Base-by-base conservation (phyloP, 2,113 vertebrate genomes). In the Antennarius striatus region DNA sequence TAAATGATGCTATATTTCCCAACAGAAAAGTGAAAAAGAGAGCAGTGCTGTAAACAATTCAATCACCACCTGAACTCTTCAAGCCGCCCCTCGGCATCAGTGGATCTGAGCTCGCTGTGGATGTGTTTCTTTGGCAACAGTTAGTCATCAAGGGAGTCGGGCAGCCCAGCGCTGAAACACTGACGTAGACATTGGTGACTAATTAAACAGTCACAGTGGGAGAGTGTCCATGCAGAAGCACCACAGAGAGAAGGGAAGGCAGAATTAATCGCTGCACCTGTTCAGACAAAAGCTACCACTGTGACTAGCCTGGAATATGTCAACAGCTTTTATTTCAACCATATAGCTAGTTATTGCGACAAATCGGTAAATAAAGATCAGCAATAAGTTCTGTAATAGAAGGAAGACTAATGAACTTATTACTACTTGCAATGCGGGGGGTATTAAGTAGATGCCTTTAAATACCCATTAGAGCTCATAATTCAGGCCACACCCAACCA, bases 201-300 rank as follows among this genome's bases (percentile, higher is more conserved):
- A 89, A 91, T 90, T 88, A 90, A 88, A 88, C 79, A 86, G 79
- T 85, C 86, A 67, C 89, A 89, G 89, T 84, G 81, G 89, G 86
- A 84, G 77, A 79, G 83, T 63, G 68, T 85, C 71, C 81, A 63
- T 39, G 70, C 77, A 79, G 74, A 30, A 69, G 77, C 71, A 45
- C 53, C 50, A 14, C 81, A 1, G 73, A 83, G 83, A 75, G 60
- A 61, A 52, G 54, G 66, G 56, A 76, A 56, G 71, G 51, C 74
- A 52, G 48, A 69, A 71, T 86, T 87, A 88, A 86, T 86, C 70
- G 71, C 54, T 58, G 81, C 90, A 90, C 89, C 88, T 87, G 89
- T 85, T 86, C 51, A 86, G 73, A 90, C 82, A 81, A 86, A 79
- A 87, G 79, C 88, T 46, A 77, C 81, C 78, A 68, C 85, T 69